Evolutionary conservation across 2,113 vertebrate genomes (phyloP), one percentile per base, ranked within the genome.

Genomic region (Anoura caudifer): DNA sequence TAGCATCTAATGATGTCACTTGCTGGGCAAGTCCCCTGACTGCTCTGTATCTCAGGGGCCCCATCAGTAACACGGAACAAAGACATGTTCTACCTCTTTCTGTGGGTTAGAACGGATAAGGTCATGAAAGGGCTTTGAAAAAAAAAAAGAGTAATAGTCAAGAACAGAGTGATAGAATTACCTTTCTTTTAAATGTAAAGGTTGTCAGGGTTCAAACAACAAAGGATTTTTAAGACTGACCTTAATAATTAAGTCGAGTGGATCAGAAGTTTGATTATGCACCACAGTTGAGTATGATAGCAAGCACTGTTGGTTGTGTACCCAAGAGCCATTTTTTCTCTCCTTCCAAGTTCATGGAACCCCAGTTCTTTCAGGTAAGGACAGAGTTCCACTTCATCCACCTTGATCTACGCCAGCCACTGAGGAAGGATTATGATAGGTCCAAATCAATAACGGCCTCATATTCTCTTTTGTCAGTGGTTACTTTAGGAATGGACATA

Each of bases 121-220:
- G 73, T 86, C 16, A 3, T 85, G 10, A 47, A 47, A 70, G 36
- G 65, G 14, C 38, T 88, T 72, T 70, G 67, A 84, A 65, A 91
- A 96, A 63, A 22, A 90, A 94, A 76, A 94, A 76, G 92, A 47
- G 26, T 31, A 61, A 22, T n/a, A 92, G 77, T 90, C 61, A 88
- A 47, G 47, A 54, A 4, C 33, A 75, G 91, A 85, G 33, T 31
- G 56, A 45, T 76, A 38, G 45, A 79, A 45, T 90, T 54, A 83
- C 7, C 5, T 59, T 87, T 89, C 28, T 94, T 70, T 19, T 12
- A 61, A 63, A n/a, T 89, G 41, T 82, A 38, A 72, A 76, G 28
- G 8, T 92, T 85, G 50, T 82, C 75, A 90, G 26, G 12, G 28
- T 45, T 93, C 47, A 65, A 91, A 84, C 14, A 80, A 83, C 88